Base-by-base conservation (phyloP, 2,113 vertebrate genomes). In the Planiliza haematocheilus region DNA sequence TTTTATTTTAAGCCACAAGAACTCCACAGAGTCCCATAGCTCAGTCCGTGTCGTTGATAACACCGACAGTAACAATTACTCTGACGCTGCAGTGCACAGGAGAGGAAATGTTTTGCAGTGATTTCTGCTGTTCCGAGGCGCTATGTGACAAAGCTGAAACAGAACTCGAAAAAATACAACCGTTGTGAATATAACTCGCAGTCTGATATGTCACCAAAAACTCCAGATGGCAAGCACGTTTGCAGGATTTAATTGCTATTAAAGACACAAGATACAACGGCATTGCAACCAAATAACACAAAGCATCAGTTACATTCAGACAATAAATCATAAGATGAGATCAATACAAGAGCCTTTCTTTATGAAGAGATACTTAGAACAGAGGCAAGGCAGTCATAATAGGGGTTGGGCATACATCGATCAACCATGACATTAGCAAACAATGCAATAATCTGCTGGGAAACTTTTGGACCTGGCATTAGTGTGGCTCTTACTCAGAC, bases 91-190 rank as follows among this genome's bases (percentile, higher is more conserved):
- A 42, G 34, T 20, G 18, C 11, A 51, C 17, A 34, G 49, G 30
- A 67, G 62, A 69, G 71, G 63, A 56, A 52, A 45, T 30, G 39
- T 41, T 71, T 63, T 71, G 49, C 45, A 10, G 36, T 39, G 24
- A 50, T 46, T 66, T 30, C 24, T 46, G 52, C 21, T 58, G n/a
- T 55, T 57, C n/a, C 60, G 34, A 65, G 55, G 30, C 45, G 69
- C 38, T 72, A 7, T 46, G 20, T 67, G 17, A 59, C 43, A 57
- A 55, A 66, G 58, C 45, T 46, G 37, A 41, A 58, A 10, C 21
- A 38, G 48, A 58, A 34, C 10, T 0, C 5, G 24, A 30, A 30
- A 9, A 70, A 45, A 53, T 12, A 5, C 16, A 46, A 38, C n/a
- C 59, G 50, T 36, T 30, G 17, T 56, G 41, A 12, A 41, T 8